Evolutionary conservation across 2,113 vertebrate species (phyloP), one percentile per base, ranked within the genome.

Genomic region (Embiotoca jacksoni): DNA sequence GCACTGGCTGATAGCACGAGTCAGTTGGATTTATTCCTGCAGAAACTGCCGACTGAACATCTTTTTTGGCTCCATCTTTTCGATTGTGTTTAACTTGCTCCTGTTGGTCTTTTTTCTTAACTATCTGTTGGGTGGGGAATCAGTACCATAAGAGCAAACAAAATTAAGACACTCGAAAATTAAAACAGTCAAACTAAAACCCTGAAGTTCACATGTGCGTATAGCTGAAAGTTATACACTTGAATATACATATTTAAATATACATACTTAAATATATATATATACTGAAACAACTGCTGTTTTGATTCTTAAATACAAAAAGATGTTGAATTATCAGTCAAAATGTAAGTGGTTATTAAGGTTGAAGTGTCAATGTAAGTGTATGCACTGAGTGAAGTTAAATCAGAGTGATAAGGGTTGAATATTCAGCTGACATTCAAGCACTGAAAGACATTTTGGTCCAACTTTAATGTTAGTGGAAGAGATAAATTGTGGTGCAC

Each of bases 21-120:
- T 54, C 36, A n/a, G 59, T 63, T 46, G 33, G 58, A 84, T 83
- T 85, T 82, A 75, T 78, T 81, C 55, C 55, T 84, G 57, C 31
- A 62, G 49, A 33, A 85, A 64, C 62, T 56, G 56, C 49, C 74
- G 71, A 62, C 39, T 61, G 32, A 58, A 76, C 53, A 74, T 53
- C 41, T 67, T 63, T 76, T 72, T 72, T 35, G 54, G 54, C 57
- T 76, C 33, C 66, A 23, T 54, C 58, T 37, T 7, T 65, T 54
- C 58, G 71, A 69, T 52, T 67, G 44, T 57, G 33, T 65, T 70
- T 53, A 31, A 53, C 9, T 31, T 13, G 8, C 30, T 53, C 23
- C 11, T 32, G 3, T 44, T 53, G 7, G 16, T 41, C 46, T 47
- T 58, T 13, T 47, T 59, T 44, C 39, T 35, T 15, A 30, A 32